Conservation (phyloP, 2,113 vertebrate genomes). For the Tetraodon nigroviridis region DNA sequence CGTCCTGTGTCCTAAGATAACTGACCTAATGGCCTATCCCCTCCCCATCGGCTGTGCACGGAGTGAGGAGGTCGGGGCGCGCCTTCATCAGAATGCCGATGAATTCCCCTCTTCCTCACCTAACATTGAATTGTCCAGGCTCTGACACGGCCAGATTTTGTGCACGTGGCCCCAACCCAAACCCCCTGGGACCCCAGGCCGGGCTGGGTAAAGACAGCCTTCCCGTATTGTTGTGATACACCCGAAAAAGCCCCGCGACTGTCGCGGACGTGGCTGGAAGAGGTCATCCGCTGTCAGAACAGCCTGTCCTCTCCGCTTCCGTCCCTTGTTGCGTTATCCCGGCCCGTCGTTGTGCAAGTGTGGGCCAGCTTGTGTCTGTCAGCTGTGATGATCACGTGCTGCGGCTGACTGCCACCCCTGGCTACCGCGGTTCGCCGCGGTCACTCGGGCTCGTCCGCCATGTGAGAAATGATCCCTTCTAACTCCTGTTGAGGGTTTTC, state of each 20-base stretch:
- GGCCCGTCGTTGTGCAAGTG: slow-evolving; percentile 4
- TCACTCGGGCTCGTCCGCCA: background rate
- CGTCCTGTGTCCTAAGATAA: slow-evolving; percentile 70
- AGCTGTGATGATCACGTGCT: slow-evolving; percentile 32
- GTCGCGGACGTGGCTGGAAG: background rate
- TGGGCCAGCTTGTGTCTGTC: slow-evolving; percentile 43
- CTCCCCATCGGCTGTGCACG: slow-evolving; percentile 46
- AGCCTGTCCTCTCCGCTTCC: slow-evolving; percentile 16
- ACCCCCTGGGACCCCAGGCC: no score
- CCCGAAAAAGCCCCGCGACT: background rate
- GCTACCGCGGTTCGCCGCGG: no score
- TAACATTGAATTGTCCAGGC: slow-evolving; percentile 30
- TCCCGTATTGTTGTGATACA: background rate
- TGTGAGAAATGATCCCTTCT: background rate
- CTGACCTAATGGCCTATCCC: slow-evolving; percentile 63
- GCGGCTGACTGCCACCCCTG: slow-evolving; percentile 39
- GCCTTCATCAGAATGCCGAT: slow-evolving; percentile 60
- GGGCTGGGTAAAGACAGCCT: no score
- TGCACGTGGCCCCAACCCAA: slow-evolving; percentile 1
- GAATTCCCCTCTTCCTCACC: slow-evolving; percentile 21
- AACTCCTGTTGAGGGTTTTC: slow-evolving; percentile 41
- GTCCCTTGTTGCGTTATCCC: slow-evolving; percentile 21
- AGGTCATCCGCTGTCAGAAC: background rate
- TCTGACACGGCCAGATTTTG: slow-evolving; percentile 26
- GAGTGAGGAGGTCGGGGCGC: slow-evolving; percentile 41